Evolutionary conservation across 2,797 vertebrate species (phyloP).

Genomic region (Schizothorax lantsangensis): DNA sequence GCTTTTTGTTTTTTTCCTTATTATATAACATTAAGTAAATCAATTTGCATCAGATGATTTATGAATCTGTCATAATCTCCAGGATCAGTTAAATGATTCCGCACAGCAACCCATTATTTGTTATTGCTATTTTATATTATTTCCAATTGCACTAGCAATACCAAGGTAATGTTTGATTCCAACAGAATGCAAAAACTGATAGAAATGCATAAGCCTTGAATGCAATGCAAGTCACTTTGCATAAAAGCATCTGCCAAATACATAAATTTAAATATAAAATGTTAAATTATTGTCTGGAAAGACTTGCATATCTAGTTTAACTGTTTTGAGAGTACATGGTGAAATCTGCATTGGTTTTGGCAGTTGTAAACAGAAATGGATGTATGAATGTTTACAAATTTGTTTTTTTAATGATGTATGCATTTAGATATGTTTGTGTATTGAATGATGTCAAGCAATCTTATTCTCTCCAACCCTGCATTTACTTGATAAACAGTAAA

Average conservation of each 20-base stretch:
- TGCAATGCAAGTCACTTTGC: not conserved
- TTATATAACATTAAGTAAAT: not conserved
- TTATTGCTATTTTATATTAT: not conserved
- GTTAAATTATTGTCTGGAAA: not conserved
- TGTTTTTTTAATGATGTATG: not conserved
- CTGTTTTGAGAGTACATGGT: not conserved
- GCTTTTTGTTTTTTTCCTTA: not conserved
- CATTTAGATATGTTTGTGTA: not conserved
- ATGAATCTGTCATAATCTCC: not conserved
- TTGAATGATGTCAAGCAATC: not conserved
- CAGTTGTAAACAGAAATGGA: not conserved
- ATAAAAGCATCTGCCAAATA: not conserved
- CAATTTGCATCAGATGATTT: not conserved
- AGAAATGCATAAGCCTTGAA: not conserved
- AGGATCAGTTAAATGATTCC: not conserved
- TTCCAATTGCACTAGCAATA: not conserved
- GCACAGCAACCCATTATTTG: not conserved
- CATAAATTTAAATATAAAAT: not conserved
- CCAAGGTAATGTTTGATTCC: not conserved
- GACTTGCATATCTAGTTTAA: not conserved
- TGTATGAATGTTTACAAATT: not conserved
- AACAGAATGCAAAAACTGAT: not conserved
- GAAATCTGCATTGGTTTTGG: not conserved
- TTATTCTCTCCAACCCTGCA: not conserved
- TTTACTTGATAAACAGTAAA: not conserved